Evolutionary conservation across 1,140 invertebrate genomes (phyloP), one percentile per base, ranked within the genome.

Genomic region (Popillia japonica): DNA sequence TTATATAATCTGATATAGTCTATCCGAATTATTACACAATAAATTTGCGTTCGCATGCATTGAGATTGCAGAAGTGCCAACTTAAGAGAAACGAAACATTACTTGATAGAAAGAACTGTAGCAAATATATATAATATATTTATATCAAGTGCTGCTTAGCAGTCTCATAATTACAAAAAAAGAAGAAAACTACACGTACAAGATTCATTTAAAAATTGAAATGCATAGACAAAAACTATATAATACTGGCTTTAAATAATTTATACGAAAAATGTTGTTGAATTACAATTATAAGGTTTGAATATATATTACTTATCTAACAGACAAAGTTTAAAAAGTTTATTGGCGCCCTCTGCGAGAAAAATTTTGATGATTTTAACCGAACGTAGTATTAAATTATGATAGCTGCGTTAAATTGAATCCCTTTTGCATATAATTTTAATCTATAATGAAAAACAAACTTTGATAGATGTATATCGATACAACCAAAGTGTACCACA

Each of bases 111-210:
- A 55, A n/a, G 9, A 55, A n/a, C 48, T 17, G 14, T n/a, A n/a
- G 17, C 27, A 55, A 55, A 44, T 11, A n/a, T 44, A n/a, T 44
- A 44, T 44, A 34, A 34, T 34, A 34, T 34, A 34, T 34, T 1
- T 34, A 34, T n/a, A 55, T 55, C 48, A n/a, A 55, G 48, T 55
- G 48, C 48, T 55, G 48, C 48, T 6, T n/a, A 55, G 48, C 48
- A 55, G 48, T 55, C 48, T 55, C n/a, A 55, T 55, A 55, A 55
- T 55, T 55, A 55, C 48, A n/a, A 55, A 55, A 44, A 44, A 55
- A 3, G 14, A 17, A n/a, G 17, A 17, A 55, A 55, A 55, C 0
- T 55, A 55, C 48, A 55, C 17, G 14, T n/a, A 55, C 48, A n/a
- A 55, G 9, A 55, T 55, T 55, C 48, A 55, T 55, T 55, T 55